Evolutionary conservation across 2,888 invertebrate genomes (phyloP).

Genomic region (Agonum fuliginosum): DNA sequence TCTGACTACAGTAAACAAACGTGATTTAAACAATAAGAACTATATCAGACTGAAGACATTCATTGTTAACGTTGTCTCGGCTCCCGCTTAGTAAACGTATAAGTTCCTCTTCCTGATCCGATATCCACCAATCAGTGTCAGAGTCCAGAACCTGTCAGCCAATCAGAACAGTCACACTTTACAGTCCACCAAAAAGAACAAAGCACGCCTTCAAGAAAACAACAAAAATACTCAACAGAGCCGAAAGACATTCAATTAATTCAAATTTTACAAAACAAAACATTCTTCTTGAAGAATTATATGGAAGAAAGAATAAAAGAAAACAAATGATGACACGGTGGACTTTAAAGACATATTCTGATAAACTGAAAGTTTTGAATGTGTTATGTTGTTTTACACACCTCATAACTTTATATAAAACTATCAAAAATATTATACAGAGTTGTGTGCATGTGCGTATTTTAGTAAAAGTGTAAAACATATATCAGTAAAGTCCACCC

Average conservation of each 20-base stretch:
- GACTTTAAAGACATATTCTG: constrained; percentile 74
- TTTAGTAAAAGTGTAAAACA: constrained; percentile 35
- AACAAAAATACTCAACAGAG: constrained; percentile 60
- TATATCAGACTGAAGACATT: constrained; percentile 71
- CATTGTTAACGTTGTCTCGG: constrained; percentile 77
- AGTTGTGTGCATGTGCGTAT: constrained; percentile 27
- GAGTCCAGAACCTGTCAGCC: constrained; percentile 76
- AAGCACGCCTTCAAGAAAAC: constrained; percentile 53
- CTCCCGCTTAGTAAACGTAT: constrained; percentile 83
- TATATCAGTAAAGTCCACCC: constrained; percentile 60
- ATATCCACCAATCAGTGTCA: constrained; percentile 85
- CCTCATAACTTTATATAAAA: not conserved
- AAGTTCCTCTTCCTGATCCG: constrained; percentile 87
- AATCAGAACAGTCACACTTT: constrained; percentile 72
- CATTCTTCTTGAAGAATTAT: constrained; percentile 52
- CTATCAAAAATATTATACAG: constrained; percentile 4
- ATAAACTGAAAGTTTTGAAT: constrained; percentile 65
- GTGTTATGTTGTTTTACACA: not conserved
- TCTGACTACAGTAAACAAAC: constrained; percentile 44
- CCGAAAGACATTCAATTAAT: constrained; percentile 60
- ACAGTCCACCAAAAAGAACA: constrained; percentile 65
- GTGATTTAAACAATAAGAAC: constrained; percentile 63
- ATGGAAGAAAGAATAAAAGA: constrained; percentile 60
- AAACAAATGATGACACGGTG: constrained; percentile 67
- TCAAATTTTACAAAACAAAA: constrained; percentile 51